These are phyloP conservation scores for Brenthis ino DNA, from an alignment of 2,888 invertebrate species.

Conservation along the genomic window DNA sequence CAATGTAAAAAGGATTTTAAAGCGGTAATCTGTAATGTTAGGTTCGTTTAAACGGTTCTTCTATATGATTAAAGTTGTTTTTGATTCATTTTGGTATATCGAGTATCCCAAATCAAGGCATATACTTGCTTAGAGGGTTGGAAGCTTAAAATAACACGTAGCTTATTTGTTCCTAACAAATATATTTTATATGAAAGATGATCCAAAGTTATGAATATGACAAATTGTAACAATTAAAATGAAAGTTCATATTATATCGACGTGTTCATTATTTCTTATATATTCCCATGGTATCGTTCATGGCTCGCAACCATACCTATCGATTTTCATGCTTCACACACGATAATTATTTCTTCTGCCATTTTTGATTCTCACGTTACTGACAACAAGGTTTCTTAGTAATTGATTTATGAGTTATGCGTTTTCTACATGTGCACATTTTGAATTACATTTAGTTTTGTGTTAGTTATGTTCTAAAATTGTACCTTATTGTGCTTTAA, in stretches of 20 bases:
- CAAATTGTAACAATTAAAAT: slow-evolving; percentile 1
- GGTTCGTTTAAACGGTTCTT: slow-evolving; percentile 41
- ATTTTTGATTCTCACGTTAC: slow-evolving; percentile 58
- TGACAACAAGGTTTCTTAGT: slow-evolving; percentile 44
- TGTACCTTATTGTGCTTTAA: too few relatives aligned
- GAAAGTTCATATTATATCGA: slow-evolving; percentile 6
- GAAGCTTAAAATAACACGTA: slow-evolving; percentile 16
- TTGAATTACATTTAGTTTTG: too few relatives aligned
- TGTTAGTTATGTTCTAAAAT: too few relatives aligned
- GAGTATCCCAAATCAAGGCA: slow-evolving; percentile 31
- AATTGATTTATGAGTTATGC: slow-evolving; percentile 35
- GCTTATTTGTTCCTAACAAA: slow-evolving; percentile 24
- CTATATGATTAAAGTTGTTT: slow-evolving; percentile 46
- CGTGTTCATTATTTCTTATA: slow-evolving; percentile 22
- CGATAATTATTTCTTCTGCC: slow-evolving; percentile 51
- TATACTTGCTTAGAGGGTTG: slow-evolving; percentile 20
- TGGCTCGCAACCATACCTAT: slow-evolving; percentile 49
- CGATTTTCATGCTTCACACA: slow-evolving; percentile 65
- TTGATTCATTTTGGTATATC: slow-evolving; percentile 71
- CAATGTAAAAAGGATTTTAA: slow-evolving; percentile 56
- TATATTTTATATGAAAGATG: not conserved
- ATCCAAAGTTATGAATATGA: not conserved
- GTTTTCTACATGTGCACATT: not conserved
- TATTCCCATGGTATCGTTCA: slow-evolving; percentile 46
- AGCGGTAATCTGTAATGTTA: slow-evolving; percentile 38